phyloP scores from a whole-genome alignment of 2,888 invertebrate species.

The Caenorhabditis becei region DNA sequence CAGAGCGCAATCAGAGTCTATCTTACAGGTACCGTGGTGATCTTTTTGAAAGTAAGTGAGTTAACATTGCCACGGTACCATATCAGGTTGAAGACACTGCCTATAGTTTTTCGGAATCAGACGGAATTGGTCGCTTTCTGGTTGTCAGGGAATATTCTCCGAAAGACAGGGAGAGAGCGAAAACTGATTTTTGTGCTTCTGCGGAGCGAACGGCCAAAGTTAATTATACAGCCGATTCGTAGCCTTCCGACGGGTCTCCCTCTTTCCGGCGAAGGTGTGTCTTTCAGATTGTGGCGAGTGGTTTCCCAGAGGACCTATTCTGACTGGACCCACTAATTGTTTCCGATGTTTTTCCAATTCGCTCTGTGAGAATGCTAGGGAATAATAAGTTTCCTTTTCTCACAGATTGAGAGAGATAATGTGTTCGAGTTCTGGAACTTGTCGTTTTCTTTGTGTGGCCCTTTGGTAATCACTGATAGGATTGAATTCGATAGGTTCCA shows the following conservation, averaged over 20 bases:
- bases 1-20: background rate
- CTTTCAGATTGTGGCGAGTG: no score
- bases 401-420: no score
- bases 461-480: no score
- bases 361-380: no score
- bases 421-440: no score
- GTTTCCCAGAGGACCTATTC: no score
- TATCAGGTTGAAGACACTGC: slow-evolving; percentile 14
- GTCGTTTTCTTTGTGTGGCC: no score
- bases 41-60: slow-evolving; percentile 36
- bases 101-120: slow-evolving; percentile 4
- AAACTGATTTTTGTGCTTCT: slow-evolving; percentile 52
- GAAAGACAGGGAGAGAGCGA: slow-evolving; percentile 33
- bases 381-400: no score
- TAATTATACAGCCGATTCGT: background rate
- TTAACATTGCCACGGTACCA: slow-evolving; percentile 47
- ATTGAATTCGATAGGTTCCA: no score
- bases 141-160: slow-evolving; percentile 19
- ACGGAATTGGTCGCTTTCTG: slow-evolving; percentile 36
- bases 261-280: no score
- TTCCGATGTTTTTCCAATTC: no score
- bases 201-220: background rate
- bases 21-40: background rate
- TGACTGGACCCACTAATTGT: no score
- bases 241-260: background rate